Evolutionary conservation across 2,113 vertebrate species (phyloP), one percentile per base, ranked within the genome.

Genomic region (Pelmatolapia mariae): DNA sequence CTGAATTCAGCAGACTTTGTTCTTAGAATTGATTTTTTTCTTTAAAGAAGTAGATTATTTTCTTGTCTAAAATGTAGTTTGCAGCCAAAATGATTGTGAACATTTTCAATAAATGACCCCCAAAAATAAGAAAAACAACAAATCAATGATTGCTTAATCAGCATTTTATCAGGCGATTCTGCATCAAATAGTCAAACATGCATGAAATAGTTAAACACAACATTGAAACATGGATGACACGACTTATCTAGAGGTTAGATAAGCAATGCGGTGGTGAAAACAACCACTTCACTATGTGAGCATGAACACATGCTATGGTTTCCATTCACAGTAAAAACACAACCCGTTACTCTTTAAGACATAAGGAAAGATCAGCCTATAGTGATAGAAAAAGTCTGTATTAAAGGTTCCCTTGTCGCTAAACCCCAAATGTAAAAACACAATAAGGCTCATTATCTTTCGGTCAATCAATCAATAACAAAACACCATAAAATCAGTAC

Each of bases 251-350:
- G n/a, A 82, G 68, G 19, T 66, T 59, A 54, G 45, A 89, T 47
- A 89, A 47, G 87, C 36, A 54, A 71, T 53, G 86, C 81, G 80
- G 12, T 47, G 9, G 40, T 73, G 89, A 86, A 92, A 57, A 81
- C n/a, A 83, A 80, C 59, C 84, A 73, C 73, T 31, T 88, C 53
- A 78, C 10, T 45, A 22, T 24, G 50, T 8, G 45, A 85, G 54
- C 68, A 85, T 81, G 71, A 84, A 73, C n/a, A 24, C 86, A 90
- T 66, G 73, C 83, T 50, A 76, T 22, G 29, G 29, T 71, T 88
- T 86, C 29, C 89, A 43, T 93, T 92, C 86, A 94, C 90, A 95
- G 83, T 89, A 85, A 90, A 90, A 93, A 90, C 61, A 68, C 31
- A 5, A 85, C 68, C 82, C 19, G 7, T 66, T 56, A 87, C 52